Conservation (phyloP, 2,888 invertebrate species). For the Asteroscopus sphinx region DNA sequence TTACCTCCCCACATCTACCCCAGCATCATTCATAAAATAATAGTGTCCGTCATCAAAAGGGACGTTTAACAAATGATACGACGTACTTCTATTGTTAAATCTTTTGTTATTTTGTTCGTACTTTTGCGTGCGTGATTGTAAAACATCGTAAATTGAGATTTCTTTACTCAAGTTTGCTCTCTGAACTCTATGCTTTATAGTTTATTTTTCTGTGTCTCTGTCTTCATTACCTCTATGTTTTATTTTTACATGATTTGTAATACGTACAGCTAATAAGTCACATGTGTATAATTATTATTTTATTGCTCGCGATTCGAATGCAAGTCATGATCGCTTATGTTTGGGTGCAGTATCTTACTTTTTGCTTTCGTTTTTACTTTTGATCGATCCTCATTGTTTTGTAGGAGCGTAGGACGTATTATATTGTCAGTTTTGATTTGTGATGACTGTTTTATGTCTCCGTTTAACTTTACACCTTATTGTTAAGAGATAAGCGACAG, state of each 20-base stretch:
- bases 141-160: conserved; percentile 61
- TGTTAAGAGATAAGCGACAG: conserved; percentile 52
- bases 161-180: conserved; percentile 46
- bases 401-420: conserved; percentile 75
- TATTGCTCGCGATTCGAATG: conserved; percentile 83
- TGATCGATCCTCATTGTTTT: conserved; percentile 76
- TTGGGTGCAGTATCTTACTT: conserved; percentile 74
- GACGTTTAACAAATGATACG: conserved; percentile 89
- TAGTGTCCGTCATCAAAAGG: conserved; percentile 87
- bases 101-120: conserved; percentile 85
- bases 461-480: conserved; percentile 66
- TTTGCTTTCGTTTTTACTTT: conserved; percentile 73
- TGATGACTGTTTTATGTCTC: conserved; percentile 62
- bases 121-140: conserved; percentile 60
- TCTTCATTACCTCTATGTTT: conserved; percentile 57
- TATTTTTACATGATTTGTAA: conserved; percentile 77
- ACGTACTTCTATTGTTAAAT: conserved; percentile 86
- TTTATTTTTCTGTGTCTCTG: conserved; percentile 36
- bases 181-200: conserved; percentile 27
- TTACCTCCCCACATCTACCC: conserved; percentile 69
- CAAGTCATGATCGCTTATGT: conserved; percentile 81
- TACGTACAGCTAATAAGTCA: conserved; percentile 86
- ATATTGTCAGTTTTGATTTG: conserved; percentile 72
- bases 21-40: conserved; percentile 87
- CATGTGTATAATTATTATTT: conserved; percentile 89